A percentile compares a stretch with the other conserved stretches of the same genome.
phyloP scores from a whole-genome alignment of 2,888 invertebrate species.

The Taenaris catops region DNA sequence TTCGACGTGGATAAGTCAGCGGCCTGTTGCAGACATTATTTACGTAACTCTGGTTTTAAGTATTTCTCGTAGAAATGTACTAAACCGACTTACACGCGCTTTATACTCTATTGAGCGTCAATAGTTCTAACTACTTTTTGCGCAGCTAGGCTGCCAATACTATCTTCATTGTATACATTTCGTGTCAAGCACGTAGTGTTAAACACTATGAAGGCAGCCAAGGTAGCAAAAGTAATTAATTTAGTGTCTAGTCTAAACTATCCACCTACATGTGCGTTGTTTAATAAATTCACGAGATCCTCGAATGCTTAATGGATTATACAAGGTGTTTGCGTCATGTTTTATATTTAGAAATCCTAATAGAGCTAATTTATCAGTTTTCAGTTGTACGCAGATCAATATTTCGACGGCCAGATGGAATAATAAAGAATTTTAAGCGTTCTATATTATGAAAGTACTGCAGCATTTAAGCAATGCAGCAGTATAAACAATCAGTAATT shows the following conservation, averaged over 20 bases:
- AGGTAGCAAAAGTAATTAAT: conserved; percentile 9
- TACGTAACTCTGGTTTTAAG: conserved; percentile 30
- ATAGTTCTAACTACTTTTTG: no score
- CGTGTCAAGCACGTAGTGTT: no score
- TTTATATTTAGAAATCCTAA: conserved; percentile 35
- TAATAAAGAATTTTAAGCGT: no score
- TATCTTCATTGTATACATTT: no score
- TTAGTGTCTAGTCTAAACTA: conserved; percentile 12
- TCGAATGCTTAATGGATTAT: conserved; percentile 7
- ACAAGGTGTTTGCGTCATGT: conserved; percentile 44
- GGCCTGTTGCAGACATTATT: conserved; percentile 55
- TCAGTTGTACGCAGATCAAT: conserved; percentile 28
- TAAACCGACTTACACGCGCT: no score
- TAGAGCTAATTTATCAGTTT: conserved; percentile 40
- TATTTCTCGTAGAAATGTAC: no score
- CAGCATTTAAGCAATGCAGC: no score
- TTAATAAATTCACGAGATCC: conserved; percentile 19
- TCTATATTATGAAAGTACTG: no score
- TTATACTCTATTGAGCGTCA: no score
- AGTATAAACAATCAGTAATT: no score
- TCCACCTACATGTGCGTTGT: conserved; percentile 18
- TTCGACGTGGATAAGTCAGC: conserved; percentile 50
- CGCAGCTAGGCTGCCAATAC: no score
- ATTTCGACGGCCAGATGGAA: conserved; percentile 36
- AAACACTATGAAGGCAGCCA: no score